Conservation (phyloP, 2,888 invertebrate species). For the Ichneumoninae sp. region DNA sequence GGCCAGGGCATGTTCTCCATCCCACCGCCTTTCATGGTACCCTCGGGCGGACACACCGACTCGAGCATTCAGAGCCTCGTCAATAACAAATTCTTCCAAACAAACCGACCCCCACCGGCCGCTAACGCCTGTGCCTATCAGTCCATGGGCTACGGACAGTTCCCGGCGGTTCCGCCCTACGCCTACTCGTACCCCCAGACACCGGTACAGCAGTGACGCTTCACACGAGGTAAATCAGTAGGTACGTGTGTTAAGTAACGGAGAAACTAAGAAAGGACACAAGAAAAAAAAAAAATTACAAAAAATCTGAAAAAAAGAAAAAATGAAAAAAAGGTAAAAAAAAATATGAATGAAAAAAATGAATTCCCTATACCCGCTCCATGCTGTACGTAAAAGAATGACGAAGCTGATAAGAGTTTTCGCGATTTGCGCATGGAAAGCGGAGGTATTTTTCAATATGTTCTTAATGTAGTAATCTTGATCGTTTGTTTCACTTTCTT, state of each 20-base stretch:
- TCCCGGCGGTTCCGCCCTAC: slow-evolving; percentile 89
- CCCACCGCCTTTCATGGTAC: slow-evolving; percentile 85
- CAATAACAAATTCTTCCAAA: slow-evolving; percentile 91
- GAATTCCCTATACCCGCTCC: slow-evolving; percentile 28
- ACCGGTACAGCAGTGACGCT: slow-evolving; percentile 90
- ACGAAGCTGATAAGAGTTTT: slow-evolving; percentile 37
- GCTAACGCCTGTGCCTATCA: slow-evolving; percentile 87
- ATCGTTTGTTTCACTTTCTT: slow-evolving; percentile 63
- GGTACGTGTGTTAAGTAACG: slow-evolving; percentile 67
- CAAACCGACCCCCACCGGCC: slow-evolving; percentile 86
- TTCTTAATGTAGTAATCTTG: slow-evolving; percentile 62
- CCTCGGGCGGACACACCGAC: slow-evolving; percentile 81
- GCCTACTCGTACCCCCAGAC: slow-evolving; percentile 88
- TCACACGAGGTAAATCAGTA: slow-evolving; percentile 70
- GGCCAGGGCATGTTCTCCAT: slow-evolving; percentile 83
- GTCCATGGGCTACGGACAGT: slow-evolving; percentile 89
- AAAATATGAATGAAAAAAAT: slow-evolving; percentile 21
- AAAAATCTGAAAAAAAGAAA: slow-evolving; percentile 19
- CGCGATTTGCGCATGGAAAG: slow-evolving; percentile 46
- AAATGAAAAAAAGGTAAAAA: not conserved
- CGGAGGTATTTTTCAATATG: slow-evolving; percentile 63
- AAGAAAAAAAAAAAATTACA: slow-evolving; percentile 25
- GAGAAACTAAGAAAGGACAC: not conserved
- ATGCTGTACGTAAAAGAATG: not conserved
- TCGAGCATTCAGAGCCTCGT: slow-evolving; percentile 86